phyloP scores from a whole-genome alignment of 1,140 invertebrate genomes.

The Sycophaga agraensis region DNA sequence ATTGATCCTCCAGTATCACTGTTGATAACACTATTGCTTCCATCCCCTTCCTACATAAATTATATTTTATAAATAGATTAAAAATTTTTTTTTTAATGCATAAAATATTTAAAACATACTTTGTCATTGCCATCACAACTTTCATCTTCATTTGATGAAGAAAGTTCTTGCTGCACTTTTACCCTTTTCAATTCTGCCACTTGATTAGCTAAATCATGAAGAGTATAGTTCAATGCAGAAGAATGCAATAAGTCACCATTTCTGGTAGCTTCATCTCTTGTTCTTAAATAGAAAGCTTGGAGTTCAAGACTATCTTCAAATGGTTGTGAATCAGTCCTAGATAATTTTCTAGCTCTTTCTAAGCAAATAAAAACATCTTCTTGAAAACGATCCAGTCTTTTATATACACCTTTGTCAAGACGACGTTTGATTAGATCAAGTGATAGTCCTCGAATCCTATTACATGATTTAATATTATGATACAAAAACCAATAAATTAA shows the following conservation, averaged over 20 bases:
- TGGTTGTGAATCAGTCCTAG: slow-evolving; percentile 88
- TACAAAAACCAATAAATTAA: too few species aligned
- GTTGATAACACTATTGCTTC: slow-evolving; percentile 37
- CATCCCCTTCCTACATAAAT: slow-evolving; percentile 39
- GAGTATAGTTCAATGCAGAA: slow-evolving; percentile 80
- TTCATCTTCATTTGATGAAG: slow-evolving; percentile 71
- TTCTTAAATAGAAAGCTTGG: slow-evolving; percentile 87
- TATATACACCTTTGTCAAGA: slow-evolving; percentile 85
- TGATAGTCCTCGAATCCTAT: slow-evolving; percentile 74
- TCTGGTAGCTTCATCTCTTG: slow-evolving; percentile 73
- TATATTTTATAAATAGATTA: not conserved
- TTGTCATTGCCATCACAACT: slow-evolving; percentile 61
- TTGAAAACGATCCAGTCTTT: slow-evolving; percentile 92
- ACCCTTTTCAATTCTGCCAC: slow-evolving; percentile 76
- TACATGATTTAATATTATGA: slow-evolving; percentile 47
- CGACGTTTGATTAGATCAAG: slow-evolving; percentile 83
- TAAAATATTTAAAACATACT: slow-evolving; percentile 29
- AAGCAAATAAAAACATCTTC: slow-evolving; percentile 95
- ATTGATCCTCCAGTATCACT: slow-evolving; percentile 58
- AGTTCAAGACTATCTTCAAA: slow-evolving; percentile 95
- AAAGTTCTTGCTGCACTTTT: slow-evolving; percentile 74
- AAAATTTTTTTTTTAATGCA: not conserved
- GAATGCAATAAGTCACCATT: slow-evolving; percentile 81
- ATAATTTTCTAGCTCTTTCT: slow-evolving; percentile 83
- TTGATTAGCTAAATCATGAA: slow-evolving; percentile 70